Evolutionary conservation across 2,113 vertebrate species (phyloP), one percentile per base, ranked within the genome.

Genomic region (Mastomys natalensis): DNA sequence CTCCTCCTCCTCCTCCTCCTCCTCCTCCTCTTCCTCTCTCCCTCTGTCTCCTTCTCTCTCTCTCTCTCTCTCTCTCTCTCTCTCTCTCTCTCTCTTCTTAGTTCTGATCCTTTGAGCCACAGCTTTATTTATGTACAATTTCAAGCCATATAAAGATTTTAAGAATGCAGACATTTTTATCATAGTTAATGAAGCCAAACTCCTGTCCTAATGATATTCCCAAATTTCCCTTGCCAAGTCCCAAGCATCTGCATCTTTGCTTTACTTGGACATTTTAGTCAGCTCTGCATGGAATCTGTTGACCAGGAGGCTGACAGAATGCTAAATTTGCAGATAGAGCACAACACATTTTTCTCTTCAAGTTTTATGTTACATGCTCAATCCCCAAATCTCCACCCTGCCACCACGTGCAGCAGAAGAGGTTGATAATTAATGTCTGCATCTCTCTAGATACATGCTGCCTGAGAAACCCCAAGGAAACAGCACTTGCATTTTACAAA

Each of bases 401-500:
- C 85, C 97, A 96, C 93, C 66, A n/a, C 21, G 68, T 84, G 85
- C 92, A 93, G 64, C 68, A 96, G 90, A 98, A 98, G 45, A 91
- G 0, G 0, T 15, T 98, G 84, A 97, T 97, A 97, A 98, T 96
- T 98, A 97, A 97, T 97, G 70, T 92, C 53, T 97, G 58, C 81
- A 95, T 84, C 87, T 12, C 73, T 89, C 89, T 53, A 80, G 93
- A 90, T 48, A 89, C 1, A n/a, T 90, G 81, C 91, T 97, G 86
- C 78, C 96, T 92, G 60, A 74, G 80, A 64, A 70, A 93, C 51
- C 94, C 95, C 78, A 87, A 94, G 93, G 84, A 77, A 96, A 93
- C 58, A 51, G 17, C 80, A 95, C 0, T 0, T 72, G 68, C 40
- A 5, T 24, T 94, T 97, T 77, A 87, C 77, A 91, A 95, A 95